These are phyloP conservation scores for Chelonus formosanus DNA, from an alignment of 2,888 invertebrate genomes.

Conservation along the genomic window DNA sequence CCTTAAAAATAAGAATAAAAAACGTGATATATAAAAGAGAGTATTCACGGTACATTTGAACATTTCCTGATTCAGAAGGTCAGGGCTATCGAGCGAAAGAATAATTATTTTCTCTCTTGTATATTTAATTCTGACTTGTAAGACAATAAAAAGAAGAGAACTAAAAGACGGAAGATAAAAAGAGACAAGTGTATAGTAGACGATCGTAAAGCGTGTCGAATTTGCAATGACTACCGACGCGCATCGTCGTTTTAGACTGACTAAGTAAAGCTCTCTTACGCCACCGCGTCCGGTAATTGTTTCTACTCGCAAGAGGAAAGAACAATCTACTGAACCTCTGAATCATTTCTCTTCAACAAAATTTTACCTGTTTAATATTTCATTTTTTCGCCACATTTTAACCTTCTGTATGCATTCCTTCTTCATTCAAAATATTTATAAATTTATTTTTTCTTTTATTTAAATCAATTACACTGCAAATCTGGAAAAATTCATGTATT, in stretches of 20 bases:
- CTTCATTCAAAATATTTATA: too few species aligned
- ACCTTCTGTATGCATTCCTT: too few species aligned
- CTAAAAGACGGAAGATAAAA: constrained; percentile 12
- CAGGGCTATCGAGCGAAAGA: constrained; percentile 23
- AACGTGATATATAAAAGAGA: too few species aligned
- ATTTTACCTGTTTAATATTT: too few species aligned
- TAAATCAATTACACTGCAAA: too few species aligned
- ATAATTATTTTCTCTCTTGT: neutral
- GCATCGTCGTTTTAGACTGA: constrained; percentile 27
- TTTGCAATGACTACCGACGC: constrained; percentile 36
- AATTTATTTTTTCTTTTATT: too few species aligned
- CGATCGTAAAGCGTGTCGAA: constrained; percentile 38
- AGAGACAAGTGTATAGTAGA: constrained; percentile 14
- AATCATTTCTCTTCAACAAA: too few species aligned
- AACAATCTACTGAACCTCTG: neutral
- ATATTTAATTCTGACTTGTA: constrained; percentile 12
- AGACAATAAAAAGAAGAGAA: constrained; percentile 15
- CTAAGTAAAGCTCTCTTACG: constrained; percentile 22
- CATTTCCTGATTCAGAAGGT: constrained; percentile 1
- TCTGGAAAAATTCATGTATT: too few species aligned
- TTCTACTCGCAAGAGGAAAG: constrained; percentile 9
- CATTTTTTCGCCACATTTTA: too few species aligned
- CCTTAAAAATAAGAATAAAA: too few species aligned
- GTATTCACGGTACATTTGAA: too few species aligned
- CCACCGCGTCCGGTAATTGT: constrained; percentile 40